Base-by-base conservation (phyloP, 2,797 vertebrate genomes). In the Glossophaga mutica region DNA sequence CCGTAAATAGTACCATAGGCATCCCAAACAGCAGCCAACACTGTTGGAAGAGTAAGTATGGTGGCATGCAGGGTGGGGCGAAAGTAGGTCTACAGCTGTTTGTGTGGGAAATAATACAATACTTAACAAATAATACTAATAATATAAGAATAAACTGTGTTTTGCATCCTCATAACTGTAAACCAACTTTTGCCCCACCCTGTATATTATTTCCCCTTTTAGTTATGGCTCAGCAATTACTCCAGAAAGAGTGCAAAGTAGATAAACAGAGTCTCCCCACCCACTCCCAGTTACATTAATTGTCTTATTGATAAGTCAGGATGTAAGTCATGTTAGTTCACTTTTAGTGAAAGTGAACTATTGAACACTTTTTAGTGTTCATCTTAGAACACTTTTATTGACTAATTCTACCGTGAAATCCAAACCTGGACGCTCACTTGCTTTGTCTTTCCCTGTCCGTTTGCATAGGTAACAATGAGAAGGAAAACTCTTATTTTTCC, bases 361-460 rank as follows among this genome's bases (percentile, higher is more conserved):
- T n/a, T n/a, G n/a, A n/a, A n/a, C n/a, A n/a, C n/a, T n/a, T n/a
- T n/a, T n/a, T n/a, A n/a, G n/a, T n/a, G n/a, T n/a, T n/a, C n/a
- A n/a, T n/a, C 79, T 73, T 87, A 67, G 48, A 32, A 83, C 19
- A 67, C 5, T 97, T 91, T 92, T 87, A 50, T 84, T 87, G 92
- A 22, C 79, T 37, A 22, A 79, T 73, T 87, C 26, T 62, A 74
- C 77, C 74, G 32, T 77, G 84, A 67, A 82, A 62, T 67, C 42
- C 84, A 95, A 50, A 65, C 39, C n/a, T 68, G 22, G 55, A 22
- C 7, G 92, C n/a, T 74, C 10, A 6, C 5, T 59, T 59, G 14
- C 44, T 68, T 90, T 71, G 11, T 7, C 29, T 44, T 94, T 48
- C 34, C 18, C 50, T 68, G 48, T 79, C 62, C 21, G 2, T 86